Conservation (phyloP, 2,113 vertebrate species). For the Trogon melanurus region DNA sequence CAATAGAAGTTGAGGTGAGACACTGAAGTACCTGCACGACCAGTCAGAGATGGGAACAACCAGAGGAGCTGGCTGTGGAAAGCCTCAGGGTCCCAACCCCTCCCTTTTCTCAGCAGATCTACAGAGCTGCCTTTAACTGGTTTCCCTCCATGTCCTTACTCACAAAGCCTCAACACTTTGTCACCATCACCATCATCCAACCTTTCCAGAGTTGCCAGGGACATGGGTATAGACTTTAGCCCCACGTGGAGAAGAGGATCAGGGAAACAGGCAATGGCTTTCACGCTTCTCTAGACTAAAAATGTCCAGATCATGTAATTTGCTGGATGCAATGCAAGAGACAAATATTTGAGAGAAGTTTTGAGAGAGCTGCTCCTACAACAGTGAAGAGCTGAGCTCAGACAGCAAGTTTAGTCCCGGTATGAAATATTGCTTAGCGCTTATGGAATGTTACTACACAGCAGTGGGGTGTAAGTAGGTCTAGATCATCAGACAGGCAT, state of each 20-base stretch:
- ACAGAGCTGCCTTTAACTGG: neutral
- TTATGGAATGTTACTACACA: neutral
- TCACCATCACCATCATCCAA: neutral
- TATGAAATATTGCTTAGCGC: neutral
- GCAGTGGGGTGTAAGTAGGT: neutral
- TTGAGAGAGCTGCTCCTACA: neutral
- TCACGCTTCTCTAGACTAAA: neutral
- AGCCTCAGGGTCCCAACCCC: neutral
- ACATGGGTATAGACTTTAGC: neutral
- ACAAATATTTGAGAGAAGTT: constrained; percentile 1
- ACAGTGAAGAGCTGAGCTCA: neutral
- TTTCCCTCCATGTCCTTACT: neutral
- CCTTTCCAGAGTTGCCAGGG: neutral
- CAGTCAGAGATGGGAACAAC: neutral
- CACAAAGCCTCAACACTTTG: neutral
- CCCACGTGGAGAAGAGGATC: neutral
- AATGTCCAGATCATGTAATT: neutral
- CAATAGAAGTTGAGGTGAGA: neutral
- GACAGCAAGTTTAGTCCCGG: neutral
- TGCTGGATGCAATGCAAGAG: neutral
- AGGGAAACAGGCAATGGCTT: neutral
- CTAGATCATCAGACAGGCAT: neutral
- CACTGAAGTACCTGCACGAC: neutral
- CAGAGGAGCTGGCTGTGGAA: neutral
- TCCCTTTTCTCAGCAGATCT: neutral